A percentile compares a stretch with the other conserved stretches of the same genome.
Evolutionary conservation across 2,113 vertebrate species (phyloP).

Genomic region (Hymenochirus boettgeri): DNA sequence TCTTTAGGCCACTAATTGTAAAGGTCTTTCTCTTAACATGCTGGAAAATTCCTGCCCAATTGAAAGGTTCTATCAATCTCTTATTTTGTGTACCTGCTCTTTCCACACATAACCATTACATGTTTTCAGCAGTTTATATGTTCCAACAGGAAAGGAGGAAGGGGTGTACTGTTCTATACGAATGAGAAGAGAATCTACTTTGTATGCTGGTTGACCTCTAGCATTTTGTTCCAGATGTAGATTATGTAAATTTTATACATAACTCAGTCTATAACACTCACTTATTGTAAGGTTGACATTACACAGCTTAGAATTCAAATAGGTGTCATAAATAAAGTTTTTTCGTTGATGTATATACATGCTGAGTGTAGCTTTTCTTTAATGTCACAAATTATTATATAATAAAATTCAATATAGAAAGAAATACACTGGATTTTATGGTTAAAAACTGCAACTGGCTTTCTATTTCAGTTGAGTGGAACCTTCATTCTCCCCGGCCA

Average conservation of each 20-base stretch:
- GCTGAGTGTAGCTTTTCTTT: too few species aligned
- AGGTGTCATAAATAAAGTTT: too few species aligned
- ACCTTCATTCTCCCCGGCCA: too few species aligned
- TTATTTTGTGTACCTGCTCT: conserved; percentile 12
- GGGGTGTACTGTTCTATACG: background rate
- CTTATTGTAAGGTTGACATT: too few species aligned
- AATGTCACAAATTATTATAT: too few species aligned
- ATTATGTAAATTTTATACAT: background rate
- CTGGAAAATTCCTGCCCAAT: background rate
- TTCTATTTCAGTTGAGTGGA: too few species aligned
- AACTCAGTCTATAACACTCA: background rate
- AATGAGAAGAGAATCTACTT: too few species aligned
- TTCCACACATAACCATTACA: conserved; percentile 1
- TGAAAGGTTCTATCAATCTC: conserved; percentile 29
- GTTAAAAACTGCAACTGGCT: too few species aligned
- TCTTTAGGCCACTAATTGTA: background rate
- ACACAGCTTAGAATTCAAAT: too few species aligned
- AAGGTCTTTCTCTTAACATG: conserved; percentile 12
- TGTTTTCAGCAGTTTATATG: conserved; percentile 16
- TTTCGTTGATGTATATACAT: too few species aligned
- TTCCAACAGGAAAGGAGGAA: conserved; percentile 15
- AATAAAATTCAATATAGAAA: too few species aligned
- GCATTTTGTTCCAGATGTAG: background rate
- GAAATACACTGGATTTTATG: too few species aligned
- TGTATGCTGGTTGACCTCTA: conserved; percentile 10